These are phyloP conservation scores for Gerris buenoi DNA, from an alignment of 1,140 invertebrate genomes.

Conservation along the genomic window DNA sequence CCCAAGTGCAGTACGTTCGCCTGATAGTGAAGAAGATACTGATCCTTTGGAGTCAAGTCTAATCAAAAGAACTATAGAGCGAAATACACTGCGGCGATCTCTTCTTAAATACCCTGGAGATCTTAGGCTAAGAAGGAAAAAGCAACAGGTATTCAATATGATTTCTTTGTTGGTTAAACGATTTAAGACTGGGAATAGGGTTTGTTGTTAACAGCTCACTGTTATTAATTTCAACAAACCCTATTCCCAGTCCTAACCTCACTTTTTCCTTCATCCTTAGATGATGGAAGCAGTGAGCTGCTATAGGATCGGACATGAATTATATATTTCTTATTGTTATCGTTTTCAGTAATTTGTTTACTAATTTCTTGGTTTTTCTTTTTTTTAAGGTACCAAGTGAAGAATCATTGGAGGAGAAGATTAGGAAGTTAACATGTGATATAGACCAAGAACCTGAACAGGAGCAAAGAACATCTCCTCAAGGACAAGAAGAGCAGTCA, in stretches of 20 bases:
- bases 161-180: no score
- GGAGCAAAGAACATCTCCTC: slow-evolving; percentile 20
- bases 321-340: no score
- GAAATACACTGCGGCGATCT: slow-evolving; percentile 51
- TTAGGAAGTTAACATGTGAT: slow-evolving; percentile 63
- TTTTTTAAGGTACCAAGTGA: slow-evolving; percentile 24
- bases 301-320: no score
- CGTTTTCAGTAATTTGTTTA: no score
- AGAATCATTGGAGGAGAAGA: slow-evolving; percentile 55
- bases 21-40: slow-evolving; percentile 19
- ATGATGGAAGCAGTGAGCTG: no score
- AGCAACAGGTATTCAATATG: no score
- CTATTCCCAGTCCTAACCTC: no score
- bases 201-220: no score
- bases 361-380: no score
- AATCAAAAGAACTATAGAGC: slow-evolving; percentile 43
- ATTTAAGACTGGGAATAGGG: no score
- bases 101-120: slow-evolving; percentile 44
- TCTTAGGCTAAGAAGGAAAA: slow-evolving; percentile 26
- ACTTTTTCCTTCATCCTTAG: no score
- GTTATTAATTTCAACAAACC: no score
- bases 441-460: slow-evolving; percentile 48
- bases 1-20: slow-evolving; percentile 32
- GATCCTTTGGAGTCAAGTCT: slow-evolving; percentile 20
- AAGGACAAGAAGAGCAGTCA: slow-evolving; percentile 13